Percentiles rank a stretch among this genome's conserved stretches.
phyloP scores from a whole-genome alignment of 92 coral and sea anemone species.

The Bergia sp. region DNA sequence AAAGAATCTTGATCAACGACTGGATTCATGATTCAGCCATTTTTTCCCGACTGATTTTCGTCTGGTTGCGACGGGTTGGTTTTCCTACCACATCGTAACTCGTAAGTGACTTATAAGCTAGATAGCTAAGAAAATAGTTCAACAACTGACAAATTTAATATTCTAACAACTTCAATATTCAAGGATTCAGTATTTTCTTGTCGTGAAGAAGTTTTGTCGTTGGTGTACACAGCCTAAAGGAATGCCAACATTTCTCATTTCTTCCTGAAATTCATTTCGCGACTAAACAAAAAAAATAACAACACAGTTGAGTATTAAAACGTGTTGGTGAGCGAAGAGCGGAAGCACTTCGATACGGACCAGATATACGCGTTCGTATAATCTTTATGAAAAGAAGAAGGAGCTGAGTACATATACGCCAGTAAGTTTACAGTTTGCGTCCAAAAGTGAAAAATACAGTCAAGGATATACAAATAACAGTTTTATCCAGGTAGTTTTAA shows the following conservation, averaged over 20 bases:
- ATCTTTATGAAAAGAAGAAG: background rate
- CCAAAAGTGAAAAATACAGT: background rate
- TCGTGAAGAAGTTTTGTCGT: background rate
- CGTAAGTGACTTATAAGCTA: background rate
- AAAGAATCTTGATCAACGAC: background rate
- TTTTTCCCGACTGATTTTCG: background rate
- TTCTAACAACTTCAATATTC: background rate
- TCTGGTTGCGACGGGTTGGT: background rate
- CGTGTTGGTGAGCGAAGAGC: background rate
- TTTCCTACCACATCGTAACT: background rate
- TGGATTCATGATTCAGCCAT: background rate
- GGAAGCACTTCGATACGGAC: background rate
- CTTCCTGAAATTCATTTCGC: background rate
- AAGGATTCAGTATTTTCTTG: background rate
- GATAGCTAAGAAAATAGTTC: background rate
- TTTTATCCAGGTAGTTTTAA: background rate
- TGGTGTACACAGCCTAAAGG: background rate
- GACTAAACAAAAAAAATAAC: background rate
- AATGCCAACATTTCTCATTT: background rate
- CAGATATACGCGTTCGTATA: background rate
- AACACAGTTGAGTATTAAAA: background rate
- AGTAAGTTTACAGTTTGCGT: background rate
- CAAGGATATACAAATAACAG: background rate
- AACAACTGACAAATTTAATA: slow-evolving; percentile 8
- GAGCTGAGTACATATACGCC: background rate